Evolutionary conservation across 2,113 vertebrate species (phyloP).

Genomic region (Dendrocopos noguchii): DNA sequence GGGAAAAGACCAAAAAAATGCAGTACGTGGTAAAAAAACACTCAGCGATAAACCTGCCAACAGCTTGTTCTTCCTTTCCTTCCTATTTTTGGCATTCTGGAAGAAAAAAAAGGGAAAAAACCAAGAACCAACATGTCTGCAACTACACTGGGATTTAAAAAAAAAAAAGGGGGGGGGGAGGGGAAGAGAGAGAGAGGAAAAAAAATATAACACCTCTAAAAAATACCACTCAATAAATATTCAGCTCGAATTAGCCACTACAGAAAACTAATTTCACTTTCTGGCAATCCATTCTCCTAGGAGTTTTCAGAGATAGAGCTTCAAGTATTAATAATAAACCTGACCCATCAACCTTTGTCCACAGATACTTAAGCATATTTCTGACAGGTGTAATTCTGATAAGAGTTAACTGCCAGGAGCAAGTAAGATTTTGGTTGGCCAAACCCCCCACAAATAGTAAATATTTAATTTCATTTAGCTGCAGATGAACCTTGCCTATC

Average conservation of each 20-base stretch:
- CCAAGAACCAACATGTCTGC: constrained; percentile 30
- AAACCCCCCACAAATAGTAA: not conserved
- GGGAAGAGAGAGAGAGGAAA: not conserved
- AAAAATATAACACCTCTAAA: not conserved
- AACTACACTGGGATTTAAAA: not conserved
- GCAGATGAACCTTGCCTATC: not conserved
- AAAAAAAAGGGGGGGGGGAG: not conserved
- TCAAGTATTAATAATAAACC: not conserved
- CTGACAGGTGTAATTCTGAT: not conserved
- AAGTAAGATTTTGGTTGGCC: not conserved
- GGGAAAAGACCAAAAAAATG: not conserved
- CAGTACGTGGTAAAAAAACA: constrained; percentile 9
- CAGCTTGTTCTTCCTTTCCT: constrained; percentile 25
- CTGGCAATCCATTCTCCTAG: constrained; percentile 24
- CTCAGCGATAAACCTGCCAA: constrained; percentile 45
- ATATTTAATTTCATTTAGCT: not conserved
- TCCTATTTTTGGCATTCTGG: constrained; percentile 40
- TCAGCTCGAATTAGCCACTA: not conserved
- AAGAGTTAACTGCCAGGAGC: not conserved
- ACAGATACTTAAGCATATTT: not conserved
- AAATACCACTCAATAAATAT: constrained; percentile 17
- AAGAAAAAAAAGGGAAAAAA: constrained; percentile 10
- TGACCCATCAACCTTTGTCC: not conserved
- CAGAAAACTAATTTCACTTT: constrained; percentile 17
- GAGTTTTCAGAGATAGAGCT: not conserved